phyloP scores from a whole-genome alignment of 1,140 invertebrate genomes.

The Uloborus diversus region DNA sequence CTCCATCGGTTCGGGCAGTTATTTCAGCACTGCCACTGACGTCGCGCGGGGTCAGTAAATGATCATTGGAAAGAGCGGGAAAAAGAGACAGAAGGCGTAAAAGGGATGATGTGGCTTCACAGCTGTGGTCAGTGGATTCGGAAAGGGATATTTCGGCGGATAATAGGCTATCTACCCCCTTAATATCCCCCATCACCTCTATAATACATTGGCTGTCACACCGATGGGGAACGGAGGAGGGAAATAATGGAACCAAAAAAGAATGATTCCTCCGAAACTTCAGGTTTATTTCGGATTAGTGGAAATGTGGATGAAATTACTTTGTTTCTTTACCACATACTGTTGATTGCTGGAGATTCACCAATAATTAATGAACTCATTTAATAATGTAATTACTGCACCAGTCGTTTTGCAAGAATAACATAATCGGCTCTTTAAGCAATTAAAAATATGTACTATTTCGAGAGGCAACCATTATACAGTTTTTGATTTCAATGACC shows the following conservation, averaged over 20 bases:
- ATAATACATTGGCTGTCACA: constrained; percentile 51
- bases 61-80: constrained; percentile 21
- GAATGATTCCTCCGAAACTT: not conserved
- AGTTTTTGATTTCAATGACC: too few species aligned
- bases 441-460: too few species aligned
- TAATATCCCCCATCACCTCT: constrained; percentile 40
- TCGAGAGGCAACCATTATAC: too few species aligned
- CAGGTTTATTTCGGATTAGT: not conserved
- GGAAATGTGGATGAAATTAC: too few species aligned
- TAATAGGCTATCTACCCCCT: constrained; percentile 54
- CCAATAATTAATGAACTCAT: too few species aligned
- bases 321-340: too few species aligned
- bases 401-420: too few species aligned
- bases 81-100: constrained; percentile 31
- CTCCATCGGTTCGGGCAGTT: too few species aligned
- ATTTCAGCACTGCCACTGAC: too few species aligned
- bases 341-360: too few species aligned
- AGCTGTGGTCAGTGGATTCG: constrained; percentile 54
- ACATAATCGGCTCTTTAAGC: too few species aligned
- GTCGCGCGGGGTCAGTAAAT: constrained; percentile 29
- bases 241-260: constrained; percentile 42
- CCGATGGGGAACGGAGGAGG: not conserved
- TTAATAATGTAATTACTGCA: too few species aligned
- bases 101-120: constrained; percentile 53
- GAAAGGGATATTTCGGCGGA: constrained; percentile 53